These are phyloP conservation scores for Tetheella fluctuosa DNA, from an alignment of 2,888 invertebrate species.

Conservation along the genomic window DNA sequence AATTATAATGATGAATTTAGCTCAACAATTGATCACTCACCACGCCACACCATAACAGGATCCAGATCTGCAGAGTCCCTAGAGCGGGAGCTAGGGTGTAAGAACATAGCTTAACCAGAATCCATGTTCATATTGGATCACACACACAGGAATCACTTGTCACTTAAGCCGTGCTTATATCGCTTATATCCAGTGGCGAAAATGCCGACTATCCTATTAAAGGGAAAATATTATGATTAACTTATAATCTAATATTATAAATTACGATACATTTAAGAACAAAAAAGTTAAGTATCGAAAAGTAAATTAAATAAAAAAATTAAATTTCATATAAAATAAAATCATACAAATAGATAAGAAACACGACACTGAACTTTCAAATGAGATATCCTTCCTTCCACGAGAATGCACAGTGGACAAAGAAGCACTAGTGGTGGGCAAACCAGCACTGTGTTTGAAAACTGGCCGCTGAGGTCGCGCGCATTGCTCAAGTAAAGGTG, in stretches of 20 bases:
- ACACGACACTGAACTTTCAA: constrained; percentile 53
- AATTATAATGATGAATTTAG: not conserved
- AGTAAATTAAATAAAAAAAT: constrained; percentile 17
- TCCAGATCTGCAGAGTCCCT: constrained; percentile 76
- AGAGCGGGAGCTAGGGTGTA: constrained; percentile 76
- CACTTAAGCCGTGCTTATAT: constrained; percentile 40
- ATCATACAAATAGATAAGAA: constrained; percentile 20
- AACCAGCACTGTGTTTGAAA: constrained; percentile 40
- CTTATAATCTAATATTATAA: not conserved
- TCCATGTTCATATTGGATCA: constrained; percentile 75
- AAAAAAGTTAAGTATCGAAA: not conserved
- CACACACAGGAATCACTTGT: constrained; percentile 51
- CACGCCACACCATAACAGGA: constrained; percentile 76
- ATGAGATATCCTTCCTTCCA: constrained; percentile 28
- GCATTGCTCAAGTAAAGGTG: constrained; percentile 32
- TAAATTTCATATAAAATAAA: constrained; percentile 19
- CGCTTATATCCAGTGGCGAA: constrained; percentile 29
- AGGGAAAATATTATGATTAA: constrained; percentile 33
- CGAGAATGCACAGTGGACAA: constrained; percentile 14
- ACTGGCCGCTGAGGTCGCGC: constrained; percentile 47
- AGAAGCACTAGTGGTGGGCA: constrained; percentile 62
- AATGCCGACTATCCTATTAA: constrained; percentile 37
- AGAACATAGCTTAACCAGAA: constrained; percentile 80
- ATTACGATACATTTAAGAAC: not conserved
- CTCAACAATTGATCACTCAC: constrained; percentile 55